Conservation (phyloP, 2,113 vertebrate species). For the Pomatostomus ruficeps region DNA sequence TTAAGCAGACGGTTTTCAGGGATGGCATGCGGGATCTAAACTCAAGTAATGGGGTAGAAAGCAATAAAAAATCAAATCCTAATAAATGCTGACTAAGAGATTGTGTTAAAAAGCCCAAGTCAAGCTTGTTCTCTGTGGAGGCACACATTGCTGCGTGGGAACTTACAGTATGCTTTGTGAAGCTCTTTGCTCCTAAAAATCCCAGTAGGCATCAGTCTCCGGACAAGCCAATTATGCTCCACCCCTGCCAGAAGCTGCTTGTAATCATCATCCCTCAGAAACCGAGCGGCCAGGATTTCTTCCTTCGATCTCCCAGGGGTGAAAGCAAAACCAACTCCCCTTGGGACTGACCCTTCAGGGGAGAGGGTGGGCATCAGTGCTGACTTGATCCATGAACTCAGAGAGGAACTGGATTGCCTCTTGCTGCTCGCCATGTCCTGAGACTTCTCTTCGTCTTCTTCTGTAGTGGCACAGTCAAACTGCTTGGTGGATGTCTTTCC, state of each 20-base stretch:
- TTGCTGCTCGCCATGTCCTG: background rate
- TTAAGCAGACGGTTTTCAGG: background rate
- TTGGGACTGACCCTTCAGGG: slow-evolving; percentile 21
- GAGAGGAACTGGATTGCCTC: slow-evolving; percentile 28
- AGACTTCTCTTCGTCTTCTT: slow-evolving; percentile 21
- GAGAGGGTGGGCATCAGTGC: background rate
- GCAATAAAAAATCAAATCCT: background rate
- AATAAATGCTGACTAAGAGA: background rate
- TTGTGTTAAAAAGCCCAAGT: background rate
- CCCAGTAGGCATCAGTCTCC: slow-evolving; percentile 72
- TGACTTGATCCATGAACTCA: background rate
- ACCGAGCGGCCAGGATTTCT: slow-evolving; percentile 46
- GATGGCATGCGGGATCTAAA: background rate
- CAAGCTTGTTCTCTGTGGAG: background rate
- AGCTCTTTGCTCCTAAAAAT: slow-evolving; percentile 72
- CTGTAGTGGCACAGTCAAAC: slow-evolving; percentile 57
- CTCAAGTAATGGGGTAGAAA: background rate
- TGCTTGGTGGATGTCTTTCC: background rate
- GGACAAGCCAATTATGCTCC: slow-evolving; percentile 79
- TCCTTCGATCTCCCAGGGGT: background rate
- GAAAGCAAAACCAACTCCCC: slow-evolving; percentile 21
- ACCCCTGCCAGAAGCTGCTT: slow-evolving; percentile 82
- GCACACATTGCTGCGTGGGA: background rate
- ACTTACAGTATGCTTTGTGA: slow-evolving; percentile 77
- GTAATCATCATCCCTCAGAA: slow-evolving; percentile 78